Evolutionary conservation across 2,888 invertebrate genomes (phyloP).

Genomic region (Mesorhabditis sp.): DNA sequence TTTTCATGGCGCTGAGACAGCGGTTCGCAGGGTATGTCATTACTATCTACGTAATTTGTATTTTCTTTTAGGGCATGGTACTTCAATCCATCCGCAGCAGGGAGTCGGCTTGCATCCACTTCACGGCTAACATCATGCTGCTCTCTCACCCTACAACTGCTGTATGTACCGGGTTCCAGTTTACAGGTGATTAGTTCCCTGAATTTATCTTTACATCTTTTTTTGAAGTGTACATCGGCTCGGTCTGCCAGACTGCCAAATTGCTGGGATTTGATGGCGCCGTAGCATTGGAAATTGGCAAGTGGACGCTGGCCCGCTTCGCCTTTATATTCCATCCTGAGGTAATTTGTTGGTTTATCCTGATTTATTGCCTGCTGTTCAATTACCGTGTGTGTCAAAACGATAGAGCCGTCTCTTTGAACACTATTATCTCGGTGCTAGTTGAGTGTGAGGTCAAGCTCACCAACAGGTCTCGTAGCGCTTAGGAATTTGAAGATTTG

Average conservation of each 20-base stretch:
- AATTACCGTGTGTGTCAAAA: too few relatives aligned
- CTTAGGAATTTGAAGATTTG: too few relatives aligned
- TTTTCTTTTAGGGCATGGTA: constrained; percentile 73
- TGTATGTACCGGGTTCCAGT: constrained; percentile 64
- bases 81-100: constrained; percentile 65
- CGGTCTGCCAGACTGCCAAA: constrained; percentile 88
- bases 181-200: constrained; percentile 65
- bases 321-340: background rate
- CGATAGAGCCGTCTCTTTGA: too few relatives aligned
- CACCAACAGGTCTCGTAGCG: too few relatives aligned
- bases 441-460: too few relatives aligned
- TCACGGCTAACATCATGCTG: constrained; percentile 81
- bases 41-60: constrained; percentile 12
- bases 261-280: constrained; percentile 64
- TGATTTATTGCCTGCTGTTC: too few relatives aligned
- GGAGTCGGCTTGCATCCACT: constrained; percentile 51
- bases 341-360: background rate
- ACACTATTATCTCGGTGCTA: too few relatives aligned
- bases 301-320: constrained; percentile 73
- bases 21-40: constrained; percentile 56
- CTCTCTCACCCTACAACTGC: constrained; percentile 63
- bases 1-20: constrained; percentile 19
- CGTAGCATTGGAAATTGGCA: constrained; percentile 70
- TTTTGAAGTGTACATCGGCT: constrained; percentile 78
- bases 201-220: constrained; percentile 10